Evolutionary conservation across 2,113 vertebrate genomes (phyloP).

Genomic region (Cygnus buccinator): DNA sequence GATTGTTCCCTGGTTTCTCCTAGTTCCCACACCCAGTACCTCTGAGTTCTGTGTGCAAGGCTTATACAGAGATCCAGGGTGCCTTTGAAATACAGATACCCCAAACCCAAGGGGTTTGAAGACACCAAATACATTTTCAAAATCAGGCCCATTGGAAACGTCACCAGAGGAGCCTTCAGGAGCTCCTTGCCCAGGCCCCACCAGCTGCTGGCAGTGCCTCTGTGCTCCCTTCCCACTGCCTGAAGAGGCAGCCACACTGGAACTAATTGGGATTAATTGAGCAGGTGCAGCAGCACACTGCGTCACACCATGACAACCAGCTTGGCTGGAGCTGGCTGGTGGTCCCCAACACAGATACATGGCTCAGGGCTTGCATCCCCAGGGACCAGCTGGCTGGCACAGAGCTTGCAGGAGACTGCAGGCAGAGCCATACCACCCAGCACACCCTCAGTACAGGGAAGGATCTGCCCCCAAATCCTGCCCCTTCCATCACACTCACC

Average conservation of each 20-base stretch:
- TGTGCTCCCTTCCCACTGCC: background rate
- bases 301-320: background rate
- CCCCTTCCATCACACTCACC: background rate
- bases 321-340: background rate
- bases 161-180: background rate
- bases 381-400: background rate
- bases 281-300: background rate
- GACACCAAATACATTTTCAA: background rate
- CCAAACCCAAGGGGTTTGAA: fast-evolving
- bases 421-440: background rate
- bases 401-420: fast-evolving
- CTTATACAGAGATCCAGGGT: background rate
- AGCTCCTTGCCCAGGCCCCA: background rate
- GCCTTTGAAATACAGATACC: fast-evolving
- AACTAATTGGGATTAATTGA: slow-evolving; percentile 33
- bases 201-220: background rate
- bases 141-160: fast-evolving
- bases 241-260: background rate
- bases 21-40: fast-evolving
- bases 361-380: background rate
- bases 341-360: background rate
- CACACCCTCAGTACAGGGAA: fast-evolving
- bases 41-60: fast-evolving
- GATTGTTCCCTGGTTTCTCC: fast-evolving
- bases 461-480: background rate